Percentiles rank a stretch among this genome's conserved stretches.
Conservation (phyloP, 2,888 invertebrate species). For the Coelinius sp. region DNA sequence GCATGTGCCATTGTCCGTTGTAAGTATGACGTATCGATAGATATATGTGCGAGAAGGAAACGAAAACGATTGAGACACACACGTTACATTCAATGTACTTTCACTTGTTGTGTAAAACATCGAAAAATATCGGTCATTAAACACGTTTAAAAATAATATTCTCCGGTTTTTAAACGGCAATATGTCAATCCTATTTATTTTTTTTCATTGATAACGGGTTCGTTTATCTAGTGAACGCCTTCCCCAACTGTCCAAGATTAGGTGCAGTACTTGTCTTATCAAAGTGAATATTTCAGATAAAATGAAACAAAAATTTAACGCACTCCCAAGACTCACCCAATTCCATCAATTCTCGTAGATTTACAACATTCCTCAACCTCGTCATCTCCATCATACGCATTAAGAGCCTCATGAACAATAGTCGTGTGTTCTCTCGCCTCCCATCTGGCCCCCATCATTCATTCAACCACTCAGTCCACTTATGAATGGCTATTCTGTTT, state of each 20-base stretch:
- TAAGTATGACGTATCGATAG: conserved; percentile 33
- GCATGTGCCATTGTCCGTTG: conserved; percentile 53
- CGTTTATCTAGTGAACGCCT: background rate
- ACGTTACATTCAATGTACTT: conserved; percentile 19
- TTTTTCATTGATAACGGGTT: background rate
- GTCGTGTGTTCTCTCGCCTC: conserved; percentile 46
- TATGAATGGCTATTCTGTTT: conserved; percentile 4
- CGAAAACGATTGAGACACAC: conserved; percentile 17
- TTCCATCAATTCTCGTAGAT: background rate
- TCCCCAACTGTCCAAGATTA: no score
- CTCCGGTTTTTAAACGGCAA: background rate
- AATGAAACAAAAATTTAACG: background rate
- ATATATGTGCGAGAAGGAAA: conserved; percentile 2
- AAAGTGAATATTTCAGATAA: background rate
- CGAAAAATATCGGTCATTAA: conserved; percentile 13
- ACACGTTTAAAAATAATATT: background rate
- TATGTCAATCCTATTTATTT: background rate
- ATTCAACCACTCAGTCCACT: conserved; percentile 21
- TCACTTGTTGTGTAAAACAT: conserved; percentile 16
- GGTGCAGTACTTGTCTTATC: no score
- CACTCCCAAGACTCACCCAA: conserved; percentile 16
- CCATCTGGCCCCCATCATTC: conserved; percentile 44
- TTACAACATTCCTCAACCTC: conserved; percentile 29
- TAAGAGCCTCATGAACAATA: conserved; percentile 33
- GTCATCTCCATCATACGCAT: conserved; percentile 25